These are phyloP conservation scores for Botia kubotai DNA, from an alignment of 2,797 vertebrate species.

Conservation along the genomic window DNA sequence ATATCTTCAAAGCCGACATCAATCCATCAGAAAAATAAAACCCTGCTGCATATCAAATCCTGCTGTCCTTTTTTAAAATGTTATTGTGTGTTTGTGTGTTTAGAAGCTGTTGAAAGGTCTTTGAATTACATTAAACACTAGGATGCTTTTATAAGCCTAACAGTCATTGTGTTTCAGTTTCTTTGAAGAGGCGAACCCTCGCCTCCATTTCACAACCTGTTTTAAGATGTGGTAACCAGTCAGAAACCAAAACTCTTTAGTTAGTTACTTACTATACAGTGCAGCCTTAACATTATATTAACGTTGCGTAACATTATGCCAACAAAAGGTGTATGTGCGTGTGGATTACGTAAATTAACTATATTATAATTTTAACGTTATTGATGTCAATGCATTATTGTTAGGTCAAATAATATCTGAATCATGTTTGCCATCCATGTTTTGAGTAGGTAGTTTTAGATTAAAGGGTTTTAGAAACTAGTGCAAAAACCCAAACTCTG, in stretches of 20 bases:
- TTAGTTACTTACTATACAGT: background rate
- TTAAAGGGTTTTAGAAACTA: background rate
- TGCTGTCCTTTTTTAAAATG: background rate
- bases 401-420: background rate
- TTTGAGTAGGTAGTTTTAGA: too few species aligned
- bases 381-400: background rate
- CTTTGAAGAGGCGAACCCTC: too few species aligned
- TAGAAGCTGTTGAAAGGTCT: slow-evolving; percentile 11
- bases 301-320: background rate
- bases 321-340: background rate
- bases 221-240: background rate
- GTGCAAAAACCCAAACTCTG: background rate
- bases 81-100: background rate
- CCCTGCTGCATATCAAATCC: background rate
- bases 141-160: slow-evolving; percentile 2
- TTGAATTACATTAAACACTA: background rate
- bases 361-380: background rate
- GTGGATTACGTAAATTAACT: background rate
- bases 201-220: background rate
- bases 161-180: too few species aligned
- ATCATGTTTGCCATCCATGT: background rate
- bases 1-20: background rate
- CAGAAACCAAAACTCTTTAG: background rate
- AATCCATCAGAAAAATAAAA: background rate
- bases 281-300: too few species aligned